phyloP scores from a whole-genome alignment of 2,113 vertebrate genomes.

The Halichoeres trimaculatus region DNA sequence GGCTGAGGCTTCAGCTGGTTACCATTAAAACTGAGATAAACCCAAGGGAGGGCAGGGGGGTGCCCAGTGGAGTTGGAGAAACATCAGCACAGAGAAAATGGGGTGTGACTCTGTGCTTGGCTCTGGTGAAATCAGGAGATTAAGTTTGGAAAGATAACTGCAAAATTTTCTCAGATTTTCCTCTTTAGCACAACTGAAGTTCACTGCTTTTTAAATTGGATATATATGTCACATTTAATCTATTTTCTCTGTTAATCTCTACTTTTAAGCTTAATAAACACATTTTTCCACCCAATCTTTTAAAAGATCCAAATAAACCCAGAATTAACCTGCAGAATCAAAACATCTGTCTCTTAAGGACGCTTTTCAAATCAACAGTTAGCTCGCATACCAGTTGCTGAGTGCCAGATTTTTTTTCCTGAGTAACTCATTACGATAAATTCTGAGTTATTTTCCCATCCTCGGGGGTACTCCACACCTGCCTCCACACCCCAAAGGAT shows the following conservation, averaged over 20 bases:
- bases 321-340: background rate
- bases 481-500: constrained; percentile 29
- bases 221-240: background rate
- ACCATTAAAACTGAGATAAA: constrained; percentile 61
- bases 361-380: background rate
- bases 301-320: no score
- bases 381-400: constrained; percentile 2
- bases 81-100: constrained; percentile 13
- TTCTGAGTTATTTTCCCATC: constrained; percentile 2
- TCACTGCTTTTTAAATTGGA: background rate
- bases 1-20: constrained; percentile 52
- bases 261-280: background rate
- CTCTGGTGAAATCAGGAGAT: background rate
- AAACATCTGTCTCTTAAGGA: background rate
- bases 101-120: background rate
- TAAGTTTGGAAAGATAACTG: background rate
- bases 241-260: background rate
- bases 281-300: constrained; percentile 2
- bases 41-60: constrained; percentile 23
- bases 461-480: constrained; percentile 25
- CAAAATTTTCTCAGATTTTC: background rate
- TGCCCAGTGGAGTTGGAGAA: constrained; percentile 10
- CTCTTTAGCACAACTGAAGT: background rate
- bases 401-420: constrained; percentile 24
- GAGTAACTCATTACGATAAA: constrained; percentile 7